Evolutionary conservation across 2,113 vertebrate genomes (phyloP).

Genomic region (Phyllostomus discolor): DNA sequence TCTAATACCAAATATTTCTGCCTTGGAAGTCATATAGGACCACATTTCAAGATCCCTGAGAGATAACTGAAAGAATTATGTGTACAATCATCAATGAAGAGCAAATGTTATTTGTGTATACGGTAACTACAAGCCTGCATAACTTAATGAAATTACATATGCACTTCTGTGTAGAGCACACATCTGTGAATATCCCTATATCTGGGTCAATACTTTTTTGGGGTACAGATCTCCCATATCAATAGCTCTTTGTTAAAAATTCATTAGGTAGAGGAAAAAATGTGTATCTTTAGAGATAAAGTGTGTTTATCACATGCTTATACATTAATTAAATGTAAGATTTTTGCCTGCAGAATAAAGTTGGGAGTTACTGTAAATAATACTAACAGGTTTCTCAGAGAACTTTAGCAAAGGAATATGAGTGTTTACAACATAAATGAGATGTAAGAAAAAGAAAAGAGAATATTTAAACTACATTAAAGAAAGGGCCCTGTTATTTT

Average conservation of each 20-base stretch:
- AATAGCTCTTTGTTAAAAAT: neutral
- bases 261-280: neutral
- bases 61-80: constrained; percentile 10
- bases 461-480: neutral
- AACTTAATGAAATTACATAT: neutral
- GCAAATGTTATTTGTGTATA: constrained; percentile 7
- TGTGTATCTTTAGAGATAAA: neutral
- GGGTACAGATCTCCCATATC: neutral
- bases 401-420: neutral
- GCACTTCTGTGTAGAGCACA: neutral
- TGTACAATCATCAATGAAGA: neutral
- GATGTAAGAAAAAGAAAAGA: neutral
- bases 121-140: neutral
- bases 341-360: neutral
- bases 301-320: neutral
- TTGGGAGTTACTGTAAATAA: neutral
- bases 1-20: constrained; percentile 8
- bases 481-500: neutral
- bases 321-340: neutral
- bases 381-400: neutral
- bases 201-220: neutral
- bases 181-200: neutral
- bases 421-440: constrained; percentile 18
- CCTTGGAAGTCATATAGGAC: neutral
- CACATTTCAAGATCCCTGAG: neutral